Evolutionary conservation across 2,888 invertebrate species (phyloP).

Genomic region (Andrena fulva): DNA sequence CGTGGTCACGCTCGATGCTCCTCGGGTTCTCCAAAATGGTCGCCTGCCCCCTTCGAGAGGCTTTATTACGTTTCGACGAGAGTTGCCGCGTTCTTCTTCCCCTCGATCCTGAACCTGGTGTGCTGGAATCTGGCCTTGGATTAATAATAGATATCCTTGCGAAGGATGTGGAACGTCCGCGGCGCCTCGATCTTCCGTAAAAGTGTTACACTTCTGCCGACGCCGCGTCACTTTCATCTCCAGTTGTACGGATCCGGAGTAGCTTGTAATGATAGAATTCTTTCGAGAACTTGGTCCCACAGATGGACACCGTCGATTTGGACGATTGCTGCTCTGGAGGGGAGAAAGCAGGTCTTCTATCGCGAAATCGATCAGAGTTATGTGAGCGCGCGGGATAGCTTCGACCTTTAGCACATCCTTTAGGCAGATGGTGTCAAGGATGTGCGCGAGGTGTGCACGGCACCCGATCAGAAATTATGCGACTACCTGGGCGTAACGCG

Average conservation of each 20-base stretch:
- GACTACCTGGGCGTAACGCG: constrained; percentile 66
- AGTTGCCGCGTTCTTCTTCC: background rate
- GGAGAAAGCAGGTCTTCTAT: background rate
- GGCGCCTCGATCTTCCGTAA: constrained; percentile 41
- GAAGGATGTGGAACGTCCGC: constrained; percentile 17
- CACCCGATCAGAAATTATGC: constrained; percentile 71
- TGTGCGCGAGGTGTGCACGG: constrained; percentile 64
- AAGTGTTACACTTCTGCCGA: constrained; percentile 55
- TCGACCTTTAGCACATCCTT: constrained; percentile 74
- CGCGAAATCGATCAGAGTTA: constrained; percentile 48
- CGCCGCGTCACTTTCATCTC: constrained; percentile 63
- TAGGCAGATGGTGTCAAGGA: constrained; percentile 74
- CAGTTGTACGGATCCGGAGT: background rate
- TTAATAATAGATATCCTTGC: constrained; percentile 7
- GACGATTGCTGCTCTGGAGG: background rate
- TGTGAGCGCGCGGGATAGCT: constrained; percentile 55
- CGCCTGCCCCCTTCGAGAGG: background rate
- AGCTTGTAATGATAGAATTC: background rate
- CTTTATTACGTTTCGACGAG: background rate
- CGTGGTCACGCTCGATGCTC: background rate
- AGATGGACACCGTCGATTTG: no score
- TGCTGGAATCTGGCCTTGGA: constrained; percentile 11
- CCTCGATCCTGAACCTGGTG: background rate
- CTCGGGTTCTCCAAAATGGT: constrained; percentile 60
- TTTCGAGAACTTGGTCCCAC: background rate